phyloP scores from a whole-genome alignment of 1,140 invertebrate genomes.

The Bombus turneri region DNA sequence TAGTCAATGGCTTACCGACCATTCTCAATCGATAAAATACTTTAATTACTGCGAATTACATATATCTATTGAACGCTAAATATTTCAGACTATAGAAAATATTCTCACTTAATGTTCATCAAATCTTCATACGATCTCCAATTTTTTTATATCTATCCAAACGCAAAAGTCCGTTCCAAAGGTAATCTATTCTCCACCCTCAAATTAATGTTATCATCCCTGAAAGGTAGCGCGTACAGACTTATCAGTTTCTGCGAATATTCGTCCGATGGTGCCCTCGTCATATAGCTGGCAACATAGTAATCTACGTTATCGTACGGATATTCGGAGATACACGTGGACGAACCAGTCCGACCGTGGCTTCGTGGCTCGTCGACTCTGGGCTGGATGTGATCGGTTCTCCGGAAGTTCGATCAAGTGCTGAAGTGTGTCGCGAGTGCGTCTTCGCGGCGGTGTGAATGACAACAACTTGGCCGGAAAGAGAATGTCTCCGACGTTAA shows the following conservation, averaged over 20 bases:
- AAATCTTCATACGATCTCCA: background rate
- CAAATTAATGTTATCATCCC: background rate
- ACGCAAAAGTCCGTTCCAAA: background rate
- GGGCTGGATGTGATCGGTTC: conserved; percentile 10
- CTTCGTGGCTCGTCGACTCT: conserved; percentile 54
- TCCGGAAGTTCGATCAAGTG: conserved; percentile 10
- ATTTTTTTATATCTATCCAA: background rate
- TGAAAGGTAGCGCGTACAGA: background rate
- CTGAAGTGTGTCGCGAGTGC: background rate
- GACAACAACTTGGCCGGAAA: background rate
- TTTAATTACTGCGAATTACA: background rate
- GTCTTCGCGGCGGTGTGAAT: background rate
- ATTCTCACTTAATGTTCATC: background rate
- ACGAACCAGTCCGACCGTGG: conserved; percentile 60
- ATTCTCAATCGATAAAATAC: background rate
- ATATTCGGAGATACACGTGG: conserved; percentile 63
- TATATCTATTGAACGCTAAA: too few species aligned
- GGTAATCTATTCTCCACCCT: background rate
- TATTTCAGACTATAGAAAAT: too few species aligned
- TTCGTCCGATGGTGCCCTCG: conserved; percentile 24
- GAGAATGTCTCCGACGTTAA: background rate
- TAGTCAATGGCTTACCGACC: background rate
- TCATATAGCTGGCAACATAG: conserved; percentile 45
- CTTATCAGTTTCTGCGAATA: background rate
- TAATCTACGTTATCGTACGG: conserved; percentile 38